Evolutionary conservation across 2,113 vertebrate genomes (phyloP).

Genomic region (Dicerorhinus sumatrensis): DNA sequence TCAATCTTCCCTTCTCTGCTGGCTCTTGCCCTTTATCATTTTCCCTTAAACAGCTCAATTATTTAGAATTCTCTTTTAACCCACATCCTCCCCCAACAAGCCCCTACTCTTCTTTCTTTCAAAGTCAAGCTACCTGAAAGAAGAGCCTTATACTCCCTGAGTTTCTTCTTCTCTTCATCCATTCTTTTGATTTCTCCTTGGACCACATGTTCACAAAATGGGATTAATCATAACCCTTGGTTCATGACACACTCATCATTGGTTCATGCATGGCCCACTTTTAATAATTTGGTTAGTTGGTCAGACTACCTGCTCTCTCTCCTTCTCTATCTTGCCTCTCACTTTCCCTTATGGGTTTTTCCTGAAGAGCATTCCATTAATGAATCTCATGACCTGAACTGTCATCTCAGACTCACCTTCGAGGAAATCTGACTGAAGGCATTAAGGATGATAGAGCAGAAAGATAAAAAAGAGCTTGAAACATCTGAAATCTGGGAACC

Average conservation of each 20-base stretch:
- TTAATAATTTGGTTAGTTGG: background rate
- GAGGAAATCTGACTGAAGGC: background rate
- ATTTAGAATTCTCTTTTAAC: background rate
- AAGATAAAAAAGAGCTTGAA: background rate
- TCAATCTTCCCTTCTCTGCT: background rate
- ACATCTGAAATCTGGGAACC: background rate
- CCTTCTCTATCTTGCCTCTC: background rate
- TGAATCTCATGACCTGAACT: background rate
- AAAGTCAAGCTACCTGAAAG: constrained; percentile 22
- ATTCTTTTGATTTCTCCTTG: background rate
- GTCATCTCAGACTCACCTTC: background rate
- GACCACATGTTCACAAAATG: background rate
- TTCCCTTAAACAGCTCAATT: background rate
- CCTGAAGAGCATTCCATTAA: background rate
- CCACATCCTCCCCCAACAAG: background rate
- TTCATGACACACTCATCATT: background rate
- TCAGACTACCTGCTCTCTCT: background rate
- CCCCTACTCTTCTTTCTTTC: background rate
- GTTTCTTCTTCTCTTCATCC: background rate
- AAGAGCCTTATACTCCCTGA: background rate
- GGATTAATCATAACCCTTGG: background rate
- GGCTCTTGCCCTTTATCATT: background rate
- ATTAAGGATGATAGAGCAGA: background rate
- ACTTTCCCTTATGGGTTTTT: background rate
- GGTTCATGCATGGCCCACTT: background rate